Conservation (phyloP, 1,140 invertebrate genomes). For the Drosophila busckii region DNA sequence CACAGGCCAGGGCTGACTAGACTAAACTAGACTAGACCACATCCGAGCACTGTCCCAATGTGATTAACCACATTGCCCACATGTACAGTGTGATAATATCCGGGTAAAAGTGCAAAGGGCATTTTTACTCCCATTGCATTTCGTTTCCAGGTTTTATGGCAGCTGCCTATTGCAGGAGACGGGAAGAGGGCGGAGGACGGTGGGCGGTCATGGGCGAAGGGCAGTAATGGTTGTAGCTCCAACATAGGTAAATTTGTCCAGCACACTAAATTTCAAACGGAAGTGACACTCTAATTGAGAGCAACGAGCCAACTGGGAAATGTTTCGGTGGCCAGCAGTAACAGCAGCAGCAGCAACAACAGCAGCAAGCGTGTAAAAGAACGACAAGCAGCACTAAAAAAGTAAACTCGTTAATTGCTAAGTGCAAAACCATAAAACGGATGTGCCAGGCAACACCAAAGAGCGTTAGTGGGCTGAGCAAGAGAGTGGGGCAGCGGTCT, state of each 20-base stretch:
- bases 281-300: constrained; percentile 37
- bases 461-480: background rate
- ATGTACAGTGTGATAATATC: constrained; percentile 13
- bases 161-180: constrained; percentile 23
- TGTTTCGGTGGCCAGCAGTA: constrained; percentile 15
- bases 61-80: constrained; percentile 6
- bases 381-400: constrained; percentile 28
- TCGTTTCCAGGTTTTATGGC: constrained; percentile 51
- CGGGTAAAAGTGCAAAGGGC: background rate
- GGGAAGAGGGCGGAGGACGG: background rate
- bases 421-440: constrained; percentile 63
- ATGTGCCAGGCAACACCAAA: constrained; percentile 12
- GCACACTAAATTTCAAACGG: constrained; percentile 28
- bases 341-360: background rate
- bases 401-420: constrained; percentile 68
- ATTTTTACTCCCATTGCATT: constrained; percentile 26
- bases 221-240: constrained; percentile 16
- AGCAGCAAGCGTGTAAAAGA: background rate
- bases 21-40: too few relatives aligned
- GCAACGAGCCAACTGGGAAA: constrained; percentile 41
- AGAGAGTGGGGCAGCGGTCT: constrained; percentile 2
- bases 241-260: constrained; percentile 62
- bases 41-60: too few relatives aligned
- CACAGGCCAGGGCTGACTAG: too few relatives aligned
- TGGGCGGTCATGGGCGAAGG: background rate